A percentile compares a stretch with the other conserved stretches of the same genome.
Evolutionary conservation across 2,797 vertebrate species (phyloP).

Genomic region (Echiichthys vipera): DNA sequence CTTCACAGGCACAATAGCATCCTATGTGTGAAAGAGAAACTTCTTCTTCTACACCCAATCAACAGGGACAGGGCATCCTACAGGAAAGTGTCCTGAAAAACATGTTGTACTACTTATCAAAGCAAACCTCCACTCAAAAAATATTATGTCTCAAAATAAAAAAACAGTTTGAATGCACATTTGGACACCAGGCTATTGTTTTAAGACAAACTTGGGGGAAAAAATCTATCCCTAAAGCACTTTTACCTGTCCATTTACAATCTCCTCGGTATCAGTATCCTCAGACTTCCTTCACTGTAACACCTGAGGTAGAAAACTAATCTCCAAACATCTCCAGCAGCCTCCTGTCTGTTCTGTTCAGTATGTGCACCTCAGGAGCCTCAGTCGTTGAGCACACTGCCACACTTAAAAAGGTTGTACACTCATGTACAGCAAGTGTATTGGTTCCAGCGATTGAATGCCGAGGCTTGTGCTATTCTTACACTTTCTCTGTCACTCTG

Average conservation of each 20-base stretch:
- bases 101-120: not conserved
- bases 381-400: conserved; percentile 16
- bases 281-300: conserved; percentile 32
- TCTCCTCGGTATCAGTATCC: conserved; percentile 17
- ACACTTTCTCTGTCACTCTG: conserved; percentile 53
- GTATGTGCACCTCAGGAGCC: conserved; percentile 7
- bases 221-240: not conserved
- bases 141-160: not conserved
- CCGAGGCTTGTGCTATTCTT: conserved; percentile 66
- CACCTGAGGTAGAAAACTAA: conserved; percentile 12
- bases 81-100: not conserved
- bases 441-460: conserved; percentile 52
- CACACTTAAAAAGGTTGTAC: conserved; percentile 52
- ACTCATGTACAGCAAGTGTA: conserved; percentile 36
- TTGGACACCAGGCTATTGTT: not conserved
- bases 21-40: no score
- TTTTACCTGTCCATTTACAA: conserved; percentile 39
- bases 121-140: not conserved
- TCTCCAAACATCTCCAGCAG: conserved; percentile 6
- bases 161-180: not conserved
- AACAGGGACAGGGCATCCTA: no score
- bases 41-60: no score
- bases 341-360: conserved; percentile 6
- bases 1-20: no score
- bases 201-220: not conserved